These are phyloP conservation scores for Poeciliopsis occidentalis DNA, from an alignment of 2,113 vertebrate genomes.

Conservation along the genomic window DNA sequence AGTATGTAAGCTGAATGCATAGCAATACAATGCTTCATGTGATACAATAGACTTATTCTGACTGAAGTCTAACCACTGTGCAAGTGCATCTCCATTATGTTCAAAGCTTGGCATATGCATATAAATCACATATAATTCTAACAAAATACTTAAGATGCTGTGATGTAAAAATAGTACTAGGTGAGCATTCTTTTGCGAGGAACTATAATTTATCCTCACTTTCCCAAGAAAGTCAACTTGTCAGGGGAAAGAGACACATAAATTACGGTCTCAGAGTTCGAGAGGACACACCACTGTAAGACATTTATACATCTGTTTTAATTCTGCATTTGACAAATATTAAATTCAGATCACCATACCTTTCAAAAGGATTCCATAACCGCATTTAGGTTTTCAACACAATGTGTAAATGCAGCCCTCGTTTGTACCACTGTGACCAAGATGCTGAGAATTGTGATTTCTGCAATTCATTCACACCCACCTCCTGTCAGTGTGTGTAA, in stretches of 20 bases:
- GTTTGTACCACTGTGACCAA: not conserved
- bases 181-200: not conserved
- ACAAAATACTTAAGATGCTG: no score
- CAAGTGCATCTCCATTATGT: no score
- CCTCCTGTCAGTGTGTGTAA: slow-evolving; percentile 13
- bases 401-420: not conserved
- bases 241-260: not conserved
- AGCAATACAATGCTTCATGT: no score
- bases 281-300: not conserved
- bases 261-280: not conserved
- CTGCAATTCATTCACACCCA: slow-evolving; percentile 9
- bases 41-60: no score
- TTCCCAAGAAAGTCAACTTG: not conserved
- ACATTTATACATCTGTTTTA: not conserved
- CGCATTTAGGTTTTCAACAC: not conserved
- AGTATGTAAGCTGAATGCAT: no score
- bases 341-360: not conserved
- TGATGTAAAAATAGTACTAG: no score
- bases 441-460: slow-evolving; percentile 15
- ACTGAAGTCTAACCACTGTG: no score
- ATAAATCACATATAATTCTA: no score
- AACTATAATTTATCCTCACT: not conserved
- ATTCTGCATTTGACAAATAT: not conserved
- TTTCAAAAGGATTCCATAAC: not conserved
- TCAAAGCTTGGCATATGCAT: no score